phyloP scores from a whole-genome alignment of 1,140 invertebrate genomes.

The Hestina assimilis region DNA sequence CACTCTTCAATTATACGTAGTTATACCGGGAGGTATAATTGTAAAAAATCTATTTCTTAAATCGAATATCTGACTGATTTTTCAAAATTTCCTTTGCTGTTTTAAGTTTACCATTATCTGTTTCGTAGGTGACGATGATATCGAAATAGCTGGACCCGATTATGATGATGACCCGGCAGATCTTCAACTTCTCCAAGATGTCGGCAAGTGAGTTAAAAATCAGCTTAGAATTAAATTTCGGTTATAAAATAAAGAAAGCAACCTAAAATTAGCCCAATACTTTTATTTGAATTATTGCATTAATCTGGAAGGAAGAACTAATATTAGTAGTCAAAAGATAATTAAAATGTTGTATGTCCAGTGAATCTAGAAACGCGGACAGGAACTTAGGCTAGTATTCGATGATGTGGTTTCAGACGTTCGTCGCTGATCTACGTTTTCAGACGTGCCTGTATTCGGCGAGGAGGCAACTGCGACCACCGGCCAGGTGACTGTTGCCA shows the following conservation, averaged over 20 bases:
- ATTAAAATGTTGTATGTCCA: too few relatives aligned
- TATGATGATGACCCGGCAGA: conserved; percentile 62
- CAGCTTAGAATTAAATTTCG: too few relatives aligned
- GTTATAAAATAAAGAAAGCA: too few relatives aligned
- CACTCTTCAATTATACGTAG: too few relatives aligned
- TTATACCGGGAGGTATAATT: too few relatives aligned
- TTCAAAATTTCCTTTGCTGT: too few relatives aligned
- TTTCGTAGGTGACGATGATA: conserved; percentile 59
- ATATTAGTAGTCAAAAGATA: too few relatives aligned
- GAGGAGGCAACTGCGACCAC: conserved; percentile 90
- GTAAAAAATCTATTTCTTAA: too few relatives aligned
- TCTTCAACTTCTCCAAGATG: conserved; percentile 61
- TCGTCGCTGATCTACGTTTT: conserved; percentile 92
- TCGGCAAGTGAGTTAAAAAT: conserved; percentile 60
- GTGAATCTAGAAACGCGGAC: conserved; percentile 28
- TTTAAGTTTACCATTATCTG: background rate
- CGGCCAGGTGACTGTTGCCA: conserved; percentile 91
- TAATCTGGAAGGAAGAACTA: too few relatives aligned
- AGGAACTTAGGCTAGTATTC: conserved; percentile 68
- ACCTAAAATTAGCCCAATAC: too few relatives aligned
- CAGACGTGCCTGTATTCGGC: conserved; percentile 90
- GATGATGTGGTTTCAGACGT: conserved; percentile 84
- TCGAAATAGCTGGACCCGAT: conserved; percentile 56
- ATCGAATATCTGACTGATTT: too few relatives aligned
- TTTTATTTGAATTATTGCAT: too few relatives aligned